Base-by-base conservation (phyloP, 2,797 vertebrate species). In the Premnoplex brunnescens region DNA sequence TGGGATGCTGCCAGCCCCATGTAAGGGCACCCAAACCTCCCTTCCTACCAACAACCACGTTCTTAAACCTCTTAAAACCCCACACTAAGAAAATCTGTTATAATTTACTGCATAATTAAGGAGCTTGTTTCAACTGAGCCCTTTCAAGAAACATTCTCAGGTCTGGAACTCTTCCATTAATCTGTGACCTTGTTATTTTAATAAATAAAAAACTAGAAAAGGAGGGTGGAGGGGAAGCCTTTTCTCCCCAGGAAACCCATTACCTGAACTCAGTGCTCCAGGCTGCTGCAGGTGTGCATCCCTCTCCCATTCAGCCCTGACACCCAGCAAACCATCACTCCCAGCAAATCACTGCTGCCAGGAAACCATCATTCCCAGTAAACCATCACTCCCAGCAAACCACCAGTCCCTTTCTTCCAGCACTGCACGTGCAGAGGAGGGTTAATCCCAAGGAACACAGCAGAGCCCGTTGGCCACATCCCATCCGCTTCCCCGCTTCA, bases 191-290 rank as follows among this genome's bases (percentile, higher is more conserved):
- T 6, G 15, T 72, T 62, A 48, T 58, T 82, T 80, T 30, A 82
- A 75, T 37, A 56, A 66, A 44, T 69, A 28, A 56, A 28, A 48
- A 24, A 6, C 55, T 4, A 21, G 2, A 6, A 21, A 32, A 6
- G 1, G 1, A 5, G 2, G 2, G 3, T 10, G 1, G 1, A 0
- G 2, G 2, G 1, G 4, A 69, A 26, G 16, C 14, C 8, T 68
- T 71, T 93, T 74, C 19, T 72, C 23, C 43, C 28, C 26, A 37
- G 41, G n/a, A 74, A 95, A 64, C 23, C 43, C 30, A 3, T 20
- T 22, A 22, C 34, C 43, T 17, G 69, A 56, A 34, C 58, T 72
- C 1, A 2, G 60, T 17, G 79, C 64, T 91, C 37, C 0, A 0
- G 49, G 34, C 69, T 60, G 28, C 51, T 87, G 30, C 79, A 52